phyloP scores from a whole-genome alignment of 2,797 vertebrate genomes.

The Orestias chungarensis region DNA sequence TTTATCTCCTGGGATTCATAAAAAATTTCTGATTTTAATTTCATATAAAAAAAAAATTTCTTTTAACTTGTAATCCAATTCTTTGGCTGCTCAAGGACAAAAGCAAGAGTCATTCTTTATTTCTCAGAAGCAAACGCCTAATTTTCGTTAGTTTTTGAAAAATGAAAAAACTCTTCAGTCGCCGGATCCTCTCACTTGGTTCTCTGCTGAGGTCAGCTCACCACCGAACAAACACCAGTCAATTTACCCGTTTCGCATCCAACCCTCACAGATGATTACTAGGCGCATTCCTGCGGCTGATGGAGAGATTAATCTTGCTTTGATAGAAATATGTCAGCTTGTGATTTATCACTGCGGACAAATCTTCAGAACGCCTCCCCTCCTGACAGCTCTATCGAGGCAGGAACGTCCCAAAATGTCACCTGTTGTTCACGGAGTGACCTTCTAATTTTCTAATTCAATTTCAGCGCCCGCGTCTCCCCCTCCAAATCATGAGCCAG shows the following conservation, averaged over 20 bases:
- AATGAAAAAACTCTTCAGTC: no score
- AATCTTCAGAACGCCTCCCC: constrained; percentile 74
- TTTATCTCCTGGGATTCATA: no score
- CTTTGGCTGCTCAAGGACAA: no score
- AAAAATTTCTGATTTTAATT: no score
- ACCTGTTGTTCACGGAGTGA: constrained; percentile 87
- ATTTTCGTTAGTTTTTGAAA: no score
- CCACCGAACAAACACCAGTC: constrained; percentile 66
- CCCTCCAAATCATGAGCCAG: constrained; percentile 75
- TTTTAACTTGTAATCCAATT: no score
- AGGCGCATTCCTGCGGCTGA: constrained; percentile 82
- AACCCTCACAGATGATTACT: constrained; percentile 84
- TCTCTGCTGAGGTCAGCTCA: constrained; percentile 14
- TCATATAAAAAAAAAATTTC: no score
- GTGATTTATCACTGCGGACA: constrained; percentile 92
- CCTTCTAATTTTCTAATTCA: constrained; percentile 81
- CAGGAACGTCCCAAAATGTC: constrained; percentile 82
- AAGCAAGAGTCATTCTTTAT: no score
- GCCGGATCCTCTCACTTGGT: constrained; percentile 28
- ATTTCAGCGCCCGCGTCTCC: constrained; percentile 61
- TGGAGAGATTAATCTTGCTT: constrained; percentile 93
- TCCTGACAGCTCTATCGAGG: constrained; percentile 82
- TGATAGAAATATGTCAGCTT: constrained; percentile 90
- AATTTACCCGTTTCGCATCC: constrained; percentile 73
- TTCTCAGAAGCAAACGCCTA: no score